Conservation (phyloP, 2,888 invertebrate genomes). For the Hypercompe scribonia region DNA sequence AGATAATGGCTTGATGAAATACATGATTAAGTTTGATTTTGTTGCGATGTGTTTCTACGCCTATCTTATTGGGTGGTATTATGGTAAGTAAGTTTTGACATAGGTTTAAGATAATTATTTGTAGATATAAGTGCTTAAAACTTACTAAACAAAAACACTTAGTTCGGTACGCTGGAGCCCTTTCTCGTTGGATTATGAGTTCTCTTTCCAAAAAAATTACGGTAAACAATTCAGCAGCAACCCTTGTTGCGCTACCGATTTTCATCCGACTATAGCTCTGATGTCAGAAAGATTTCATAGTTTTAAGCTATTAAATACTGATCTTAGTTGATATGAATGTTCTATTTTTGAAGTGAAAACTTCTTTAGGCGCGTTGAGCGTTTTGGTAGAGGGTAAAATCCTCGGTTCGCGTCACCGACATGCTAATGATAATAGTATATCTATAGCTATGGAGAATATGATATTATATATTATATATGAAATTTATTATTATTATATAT, state of each 20-base stretch:
- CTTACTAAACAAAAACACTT: neutral
- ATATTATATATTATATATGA: no score
- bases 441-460: no score
- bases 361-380: no score
- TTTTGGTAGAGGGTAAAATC: no score
- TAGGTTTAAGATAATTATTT: neutral
- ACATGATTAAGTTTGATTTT: conserved; percentile 94
- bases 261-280: neutral
- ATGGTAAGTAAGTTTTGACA: conserved; percentile 83
- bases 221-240: neutral
- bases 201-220: neutral
- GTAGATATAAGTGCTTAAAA: neutral
- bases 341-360: no score
- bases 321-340: neutral
- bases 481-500: no score
- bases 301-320: neutral
- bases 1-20: conserved; percentile 93
- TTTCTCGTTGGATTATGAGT: neutral
- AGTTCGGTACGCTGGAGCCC: no score
- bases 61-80: conserved; percentile 90
- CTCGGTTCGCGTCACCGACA: no score
- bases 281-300: neutral
- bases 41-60: conserved; percentile 91
- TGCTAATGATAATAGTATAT: no score
- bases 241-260: neutral